Evolutionary conservation across 2,113 vertebrate genomes (phyloP).

Genomic region (Dicaeum eximium): DNA sequence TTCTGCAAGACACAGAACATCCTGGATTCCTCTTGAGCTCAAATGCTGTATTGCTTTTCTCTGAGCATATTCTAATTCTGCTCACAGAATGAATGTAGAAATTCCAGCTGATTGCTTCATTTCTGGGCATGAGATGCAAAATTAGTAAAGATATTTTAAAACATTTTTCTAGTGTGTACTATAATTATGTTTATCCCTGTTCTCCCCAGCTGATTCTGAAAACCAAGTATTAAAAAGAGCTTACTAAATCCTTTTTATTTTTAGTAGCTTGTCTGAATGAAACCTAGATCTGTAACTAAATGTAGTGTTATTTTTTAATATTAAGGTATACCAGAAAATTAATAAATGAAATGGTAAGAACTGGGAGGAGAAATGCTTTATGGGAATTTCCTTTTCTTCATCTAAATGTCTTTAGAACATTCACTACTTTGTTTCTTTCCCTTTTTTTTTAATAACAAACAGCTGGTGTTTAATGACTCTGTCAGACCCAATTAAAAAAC

Average conservation of each 20-base stretch:
- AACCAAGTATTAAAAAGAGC: slow-evolving; percentile 17
- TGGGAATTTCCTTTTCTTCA: slow-evolving; percentile 43
- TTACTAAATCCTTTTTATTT: slow-evolving; percentile 38
- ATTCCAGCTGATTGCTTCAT: slow-evolving; percentile 55
- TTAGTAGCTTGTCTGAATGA: slow-evolving; percentile 23
- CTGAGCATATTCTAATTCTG: slow-evolving; percentile 5
- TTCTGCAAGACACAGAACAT: slow-evolving; percentile 9
- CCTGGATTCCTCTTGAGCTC: slow-evolving; percentile 30
- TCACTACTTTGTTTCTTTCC: slow-evolving; percentile 35
- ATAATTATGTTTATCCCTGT: slow-evolving; percentile 59
- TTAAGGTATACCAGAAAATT: neutral
- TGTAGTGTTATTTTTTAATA: neutral
- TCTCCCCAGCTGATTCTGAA: slow-evolving; percentile 56
- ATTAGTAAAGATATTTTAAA: slow-evolving; percentile 60
- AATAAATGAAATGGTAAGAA: neutral
- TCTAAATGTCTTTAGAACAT: slow-evolving; percentile 21
- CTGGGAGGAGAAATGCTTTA: neutral
- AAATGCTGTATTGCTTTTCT: neutral
- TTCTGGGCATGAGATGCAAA: slow-evolving; percentile 49
- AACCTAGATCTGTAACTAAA: neutral
- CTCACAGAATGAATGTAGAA: slow-evolving; percentile 16
- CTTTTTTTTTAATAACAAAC: slow-evolving; percentile 72
- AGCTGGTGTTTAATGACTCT: slow-evolving; percentile 98
- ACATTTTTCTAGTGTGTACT: slow-evolving; percentile 42
- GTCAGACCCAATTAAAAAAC: slow-evolving; percentile 96